These are phyloP conservation scores for Centropyge bicolor DNA, from an alignment of 2,797 vertebrate species.

Conservation along the genomic window DNA sequence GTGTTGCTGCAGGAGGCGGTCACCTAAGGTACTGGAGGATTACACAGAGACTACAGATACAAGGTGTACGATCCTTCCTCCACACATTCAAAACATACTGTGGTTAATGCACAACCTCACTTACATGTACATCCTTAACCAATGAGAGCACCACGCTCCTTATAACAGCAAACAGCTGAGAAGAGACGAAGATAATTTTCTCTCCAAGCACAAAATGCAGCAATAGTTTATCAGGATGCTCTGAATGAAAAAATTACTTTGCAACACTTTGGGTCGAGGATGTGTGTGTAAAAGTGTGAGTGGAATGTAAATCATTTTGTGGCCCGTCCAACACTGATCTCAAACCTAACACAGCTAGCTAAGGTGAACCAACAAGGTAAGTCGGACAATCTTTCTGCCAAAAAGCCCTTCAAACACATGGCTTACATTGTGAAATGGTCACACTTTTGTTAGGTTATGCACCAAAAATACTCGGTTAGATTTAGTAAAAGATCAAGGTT, in stretches of 20 bases:
- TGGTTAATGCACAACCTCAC: neutral
- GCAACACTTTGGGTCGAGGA: neutral
- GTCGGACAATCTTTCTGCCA: too few relatives aligned
- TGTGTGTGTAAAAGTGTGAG: neutral
- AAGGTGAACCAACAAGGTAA: too few relatives aligned
- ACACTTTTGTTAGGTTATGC: too few relatives aligned
- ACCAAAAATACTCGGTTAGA: too few relatives aligned
- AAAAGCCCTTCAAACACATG: too few relatives aligned
- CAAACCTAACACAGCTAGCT: too few relatives aligned
- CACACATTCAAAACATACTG: neutral
- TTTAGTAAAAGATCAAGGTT: too few relatives aligned
- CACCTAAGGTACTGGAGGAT: constrained; percentile 8
- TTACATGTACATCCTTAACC: neutral
- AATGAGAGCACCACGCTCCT: neutral
- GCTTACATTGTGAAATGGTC: too few relatives aligned
- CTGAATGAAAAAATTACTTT: neutral
- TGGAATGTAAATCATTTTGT: neutral
- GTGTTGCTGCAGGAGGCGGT: constrained; percentile 22
- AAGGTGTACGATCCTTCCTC: neutral
- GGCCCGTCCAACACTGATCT: neutral
- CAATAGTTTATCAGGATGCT: neutral
- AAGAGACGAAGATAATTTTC: neutral
- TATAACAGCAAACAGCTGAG: neutral
- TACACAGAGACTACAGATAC: neutral
- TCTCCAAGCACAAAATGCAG: neutral